These are phyloP conservation scores for Plectropomus leopardus DNA, from an alignment of 2,113 vertebrate genomes.

Conservation along the genomic window DNA sequence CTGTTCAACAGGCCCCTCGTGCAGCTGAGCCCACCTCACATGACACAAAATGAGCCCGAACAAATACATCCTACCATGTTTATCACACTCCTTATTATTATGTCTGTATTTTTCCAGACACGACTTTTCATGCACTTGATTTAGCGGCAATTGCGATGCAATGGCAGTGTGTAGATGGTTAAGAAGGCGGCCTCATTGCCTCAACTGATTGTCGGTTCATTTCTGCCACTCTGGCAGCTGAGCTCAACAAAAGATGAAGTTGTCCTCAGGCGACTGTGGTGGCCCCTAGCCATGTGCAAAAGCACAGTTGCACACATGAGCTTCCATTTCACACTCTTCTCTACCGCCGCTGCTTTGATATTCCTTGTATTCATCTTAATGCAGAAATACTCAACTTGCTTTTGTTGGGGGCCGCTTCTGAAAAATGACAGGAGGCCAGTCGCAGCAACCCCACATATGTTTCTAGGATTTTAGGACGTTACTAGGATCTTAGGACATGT, in stretches of 20 bases:
- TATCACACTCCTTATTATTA: constrained; percentile 37
- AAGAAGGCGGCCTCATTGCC: not conserved
- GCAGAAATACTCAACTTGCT: too few relatives aligned
- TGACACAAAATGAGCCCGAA: constrained; percentile 44
- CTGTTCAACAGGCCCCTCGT: constrained; percentile 50
- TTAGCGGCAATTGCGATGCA: constrained; percentile 24
- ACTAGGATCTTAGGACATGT: too few relatives aligned
- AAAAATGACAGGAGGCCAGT: too few relatives aligned
- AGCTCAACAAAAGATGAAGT: constrained; percentile 22
- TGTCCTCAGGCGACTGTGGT: not conserved
- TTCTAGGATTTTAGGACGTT: too few relatives aligned
- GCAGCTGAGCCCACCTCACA: constrained; percentile 52
- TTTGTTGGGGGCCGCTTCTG: too few relatives aligned
- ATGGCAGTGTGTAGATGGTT: not conserved
- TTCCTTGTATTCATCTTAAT: constrained; percentile 11
- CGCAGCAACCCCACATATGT: too few relatives aligned
- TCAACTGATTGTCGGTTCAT: not conserved
- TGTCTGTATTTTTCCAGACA: constrained; percentile 43
- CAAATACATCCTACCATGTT: constrained; percentile 3
- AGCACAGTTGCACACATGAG: not conserved
- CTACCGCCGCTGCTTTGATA: constrained; percentile 1
- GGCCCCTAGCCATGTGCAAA: not conserved
- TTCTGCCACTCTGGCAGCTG: constrained; percentile 12
- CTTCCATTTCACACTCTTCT: not conserved
- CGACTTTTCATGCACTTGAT: constrained; percentile 35